Evolutionary conservation across 2,888 invertebrate species (phyloP), one percentile per base, ranked within the genome.

Genomic region (Troides aeacus): DNA sequence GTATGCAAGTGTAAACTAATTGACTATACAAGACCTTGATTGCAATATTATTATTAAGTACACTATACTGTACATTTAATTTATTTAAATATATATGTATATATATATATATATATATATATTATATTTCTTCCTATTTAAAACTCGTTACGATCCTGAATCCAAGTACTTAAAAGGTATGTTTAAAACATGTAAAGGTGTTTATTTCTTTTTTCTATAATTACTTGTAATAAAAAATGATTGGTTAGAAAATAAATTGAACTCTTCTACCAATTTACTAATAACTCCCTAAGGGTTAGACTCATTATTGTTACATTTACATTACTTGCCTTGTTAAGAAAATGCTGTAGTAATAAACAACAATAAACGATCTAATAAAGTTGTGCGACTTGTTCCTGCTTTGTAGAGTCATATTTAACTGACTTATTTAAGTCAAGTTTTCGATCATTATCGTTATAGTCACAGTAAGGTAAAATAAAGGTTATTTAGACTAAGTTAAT

Each of bases 1-100:
- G 24, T 24, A 59, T 59, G 59, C 30, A 59, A 39, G 39, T 59
- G 59, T 59, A 59, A 59, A 59, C 17, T 59, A 59, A 58, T 58
- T 53, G 15, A n/a, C n/a, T 21, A 58, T 58, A 58, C n/a, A 58
- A 23, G n/a, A 8, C n/a, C 21, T 58, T 23, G 7, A n/a, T 58
- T 58, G 12, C n/a, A 23, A 23, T 23, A 58, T 58, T 53, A 53
- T 39, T 39, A 39, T 39, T 8, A 6, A 39, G 8, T 10, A 39
- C 10, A 10, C 39, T 39, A 10, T 39, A 39, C 10, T 30, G 30
- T 30, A 30, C 30, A 5, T 30, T 30, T 30, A 30, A 0, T 5
- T 30, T 30, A 5, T 3, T 30, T 30, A 30, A 5, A 30, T 5
- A 30, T 24, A 24, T 30, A 21, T 21, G 0, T 21, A 21, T 21